phyloP scores from a whole-genome alignment of 2,888 invertebrate genomes.

The Euspilapteryx auroguttella region DNA sequence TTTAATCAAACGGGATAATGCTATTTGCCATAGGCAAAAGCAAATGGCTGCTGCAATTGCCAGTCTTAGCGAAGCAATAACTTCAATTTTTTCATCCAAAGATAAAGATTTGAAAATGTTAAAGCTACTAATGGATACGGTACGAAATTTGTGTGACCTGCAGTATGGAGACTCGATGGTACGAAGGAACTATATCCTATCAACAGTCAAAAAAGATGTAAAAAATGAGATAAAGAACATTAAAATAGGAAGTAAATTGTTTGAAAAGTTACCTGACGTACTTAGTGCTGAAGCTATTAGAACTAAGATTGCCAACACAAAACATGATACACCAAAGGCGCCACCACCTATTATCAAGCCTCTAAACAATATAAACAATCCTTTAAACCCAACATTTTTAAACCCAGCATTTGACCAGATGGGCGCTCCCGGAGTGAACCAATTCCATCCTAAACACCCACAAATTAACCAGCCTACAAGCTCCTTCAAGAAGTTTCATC shows the following conservation, averaged over 20 bases:
- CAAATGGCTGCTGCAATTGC: neutral
- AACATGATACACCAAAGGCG: too few species aligned
- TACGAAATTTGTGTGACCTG: conserved; percentile 1
- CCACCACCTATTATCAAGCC: too few species aligned
- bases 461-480: neutral
- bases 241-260: conserved; percentile 1
- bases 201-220: conserved; percentile 1
- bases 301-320: conserved; percentile 1
- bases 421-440: neutral
- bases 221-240: conserved; percentile 1
- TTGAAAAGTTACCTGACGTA: conserved; percentile 1
- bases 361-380: too few species aligned
- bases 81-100: neutral
- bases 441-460: neutral
- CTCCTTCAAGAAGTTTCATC: neutral
- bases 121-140: neutral
- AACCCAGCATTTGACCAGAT: too few species aligned
- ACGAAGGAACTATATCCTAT: neutral
- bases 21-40: neutral
- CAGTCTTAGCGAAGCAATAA: neutral
- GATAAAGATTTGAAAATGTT: neutral
- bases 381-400: too few species aligned
- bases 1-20: neutral
- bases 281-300: conserved; percentile 2
- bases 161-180: conserved; percentile 2